Conservation (phyloP, 92 coral and sea anemone species). For the Palythoa grandis region DNA sequence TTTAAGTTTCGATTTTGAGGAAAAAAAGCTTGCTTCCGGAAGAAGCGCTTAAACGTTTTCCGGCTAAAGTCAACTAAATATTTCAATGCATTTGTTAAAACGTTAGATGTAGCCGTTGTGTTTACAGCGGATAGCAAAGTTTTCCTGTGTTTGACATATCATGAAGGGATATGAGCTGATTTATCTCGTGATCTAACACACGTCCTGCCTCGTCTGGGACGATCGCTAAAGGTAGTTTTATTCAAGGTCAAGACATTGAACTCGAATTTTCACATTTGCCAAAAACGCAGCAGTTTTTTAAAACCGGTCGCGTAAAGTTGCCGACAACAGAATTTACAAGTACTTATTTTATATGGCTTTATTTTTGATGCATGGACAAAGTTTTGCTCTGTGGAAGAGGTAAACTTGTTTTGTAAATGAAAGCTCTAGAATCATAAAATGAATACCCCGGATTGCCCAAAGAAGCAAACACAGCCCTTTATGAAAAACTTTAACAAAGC, state of each 20-base stretch:
- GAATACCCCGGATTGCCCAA: no score
- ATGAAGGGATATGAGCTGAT: background rate
- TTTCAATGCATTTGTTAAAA: background rate
- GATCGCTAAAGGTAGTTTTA: background rate
- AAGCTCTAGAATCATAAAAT: no score
- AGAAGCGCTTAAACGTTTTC: background rate
- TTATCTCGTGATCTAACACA: background rate
- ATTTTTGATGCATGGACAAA: no score
- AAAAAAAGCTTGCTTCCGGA: background rate
- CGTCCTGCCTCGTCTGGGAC: background rate
- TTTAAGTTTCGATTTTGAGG: background rate
- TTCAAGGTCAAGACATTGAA: background rate
- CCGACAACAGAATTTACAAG: no score
- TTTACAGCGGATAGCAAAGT: background rate
- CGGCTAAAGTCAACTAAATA: background rate
- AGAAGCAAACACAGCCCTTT: no score
- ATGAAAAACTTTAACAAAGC: no score
- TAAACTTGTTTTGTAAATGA: no score
- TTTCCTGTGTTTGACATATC: constrained; percentile 25
- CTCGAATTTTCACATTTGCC: background rate
- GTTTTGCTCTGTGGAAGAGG: no score
- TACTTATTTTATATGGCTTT: no score
- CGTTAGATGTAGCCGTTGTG: constrained; percentile 6
- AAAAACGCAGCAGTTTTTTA: background rate
- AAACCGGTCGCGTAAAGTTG: background rate